Base-by-base conservation (phyloP, 2,797 vertebrate genomes). In the Podarcis siculus region DNA sequence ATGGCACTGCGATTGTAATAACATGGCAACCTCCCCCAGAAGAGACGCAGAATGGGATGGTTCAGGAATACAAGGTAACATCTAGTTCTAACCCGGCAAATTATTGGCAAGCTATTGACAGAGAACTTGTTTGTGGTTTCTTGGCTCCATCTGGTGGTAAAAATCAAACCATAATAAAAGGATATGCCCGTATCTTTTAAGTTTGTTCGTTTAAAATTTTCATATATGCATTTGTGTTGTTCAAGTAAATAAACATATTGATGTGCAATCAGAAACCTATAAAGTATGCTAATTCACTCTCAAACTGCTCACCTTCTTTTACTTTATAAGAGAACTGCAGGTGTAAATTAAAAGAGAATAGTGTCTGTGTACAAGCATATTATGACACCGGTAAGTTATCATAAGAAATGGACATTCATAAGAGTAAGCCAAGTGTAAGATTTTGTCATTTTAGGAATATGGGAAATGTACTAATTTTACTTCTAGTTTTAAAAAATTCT, bases 21-120 rank as follows among this genome's bases (percentile, higher is more conserved):
- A 98, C 98, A 92, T 99, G 99, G 99, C 98, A 98, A 97, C 98
- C 99, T 2, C 99, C 99, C 87, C 99, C 98, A 5, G 98, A 98
- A 94, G 98, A 98, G 82, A 98, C 98, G 83, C 98, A 97, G 81
- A 99, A 99, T 64, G 99, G 99, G 85, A 96, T 99, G 97, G 98
- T 99, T 91, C 98, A 98, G 88, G 99, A 99, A 89, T 99, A 99
- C 84, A 99, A 99, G 99, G 99, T 99, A 97, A 96, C 35, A 5
- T 7, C 10, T 2, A 82, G 69, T 37, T 6, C 0, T 17, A 9
- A 66, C 6, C 61, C 37, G 37, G 64, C 80, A 35, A 21, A 3
- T 2, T 15, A 0, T 64, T 13, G 75, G 39, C 64, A 81, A 3
- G 42, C 32, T 72, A 4, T 64, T 2, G 69, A 64, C 61, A 64